Conservation (phyloP, 2,797 vertebrate genomes). For the Phoeniculus purpureus region DNA sequence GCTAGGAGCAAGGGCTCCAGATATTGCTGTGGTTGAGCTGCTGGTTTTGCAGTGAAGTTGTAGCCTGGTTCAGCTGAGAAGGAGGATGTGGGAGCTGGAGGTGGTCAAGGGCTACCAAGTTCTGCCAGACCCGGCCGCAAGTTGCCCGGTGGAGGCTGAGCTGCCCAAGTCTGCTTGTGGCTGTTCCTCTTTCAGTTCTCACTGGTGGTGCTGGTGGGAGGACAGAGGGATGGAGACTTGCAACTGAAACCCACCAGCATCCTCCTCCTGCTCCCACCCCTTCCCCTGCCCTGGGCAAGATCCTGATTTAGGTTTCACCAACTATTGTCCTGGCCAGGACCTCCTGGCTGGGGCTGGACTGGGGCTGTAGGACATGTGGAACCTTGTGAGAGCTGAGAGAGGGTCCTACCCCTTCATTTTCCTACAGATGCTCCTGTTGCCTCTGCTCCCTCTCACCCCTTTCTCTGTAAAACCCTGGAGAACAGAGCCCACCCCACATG, state of each 20-base stretch:
- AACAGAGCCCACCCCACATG: accelerated
- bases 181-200: not conserved
- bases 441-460: accelerated
- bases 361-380: not conserved
- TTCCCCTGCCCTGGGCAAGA: accelerated
- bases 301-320: not conserved
- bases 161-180: not conserved
- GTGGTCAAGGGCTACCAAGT: too few species aligned
- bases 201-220: not conserved
- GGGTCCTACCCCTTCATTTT: not conserved
- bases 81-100: accelerated
- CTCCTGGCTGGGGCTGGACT: accelerated
- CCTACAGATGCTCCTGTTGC: not conserved
- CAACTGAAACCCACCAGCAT: not conserved
- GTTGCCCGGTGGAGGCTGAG: not conserved
- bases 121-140: not conserved
- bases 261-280: not conserved
- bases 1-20: not conserved
- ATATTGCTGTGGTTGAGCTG: not conserved
- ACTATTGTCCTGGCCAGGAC: not conserved
- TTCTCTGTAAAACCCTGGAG: not conserved
- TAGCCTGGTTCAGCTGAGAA: not conserved
- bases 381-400: accelerated
- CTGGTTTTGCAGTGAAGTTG: not conserved
- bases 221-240: not conserved